A percentile compares a stretch with the other conserved stretches of the same genome.
These are phyloP conservation scores for Amazona guildingii DNA, from an alignment of 2,113 vertebrate species.

Conservation along the genomic window DNA sequence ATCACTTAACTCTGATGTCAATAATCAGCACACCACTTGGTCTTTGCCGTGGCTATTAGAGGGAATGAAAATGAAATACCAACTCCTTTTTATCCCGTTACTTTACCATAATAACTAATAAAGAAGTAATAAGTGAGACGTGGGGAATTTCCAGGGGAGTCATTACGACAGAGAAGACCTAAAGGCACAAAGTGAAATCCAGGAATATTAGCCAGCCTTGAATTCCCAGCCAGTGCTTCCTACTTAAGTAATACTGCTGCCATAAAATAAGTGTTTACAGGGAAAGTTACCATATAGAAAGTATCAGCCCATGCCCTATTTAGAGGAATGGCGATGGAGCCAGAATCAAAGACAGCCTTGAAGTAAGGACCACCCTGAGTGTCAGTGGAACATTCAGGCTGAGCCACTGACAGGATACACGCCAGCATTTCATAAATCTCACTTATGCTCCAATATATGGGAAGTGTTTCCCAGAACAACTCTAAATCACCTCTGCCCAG, in stretches of 20 bases:
- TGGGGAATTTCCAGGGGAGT: constrained; percentile 54
- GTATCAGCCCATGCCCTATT: not conserved
- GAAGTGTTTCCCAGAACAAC: constrained; percentile 10
- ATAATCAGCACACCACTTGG: constrained; percentile 4
- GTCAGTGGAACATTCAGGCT: not conserved
- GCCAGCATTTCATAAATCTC: constrained; percentile 24
- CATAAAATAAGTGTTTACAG: not conserved
- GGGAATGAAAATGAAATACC: constrained; percentile 35
- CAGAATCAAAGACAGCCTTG: not conserved
- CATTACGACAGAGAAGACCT: constrained; percentile 55
- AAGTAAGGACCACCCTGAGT: not conserved
- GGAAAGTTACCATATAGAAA: not conserved
- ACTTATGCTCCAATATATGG: not conserved
- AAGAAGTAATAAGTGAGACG: constrained; percentile 50
- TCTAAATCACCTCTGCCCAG: not conserved
- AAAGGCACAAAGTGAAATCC: constrained; percentile 46
- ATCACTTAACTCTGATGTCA: constrained; percentile 49
- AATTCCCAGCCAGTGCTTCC: constrained; percentile 19
- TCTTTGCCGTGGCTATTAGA: constrained; percentile 34
- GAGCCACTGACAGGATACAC: not conserved
- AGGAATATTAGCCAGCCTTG: constrained; percentile 40
- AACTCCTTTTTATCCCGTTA: constrained; percentile 33
- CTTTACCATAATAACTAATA: constrained; percentile 54
- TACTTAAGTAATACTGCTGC: not conserved
- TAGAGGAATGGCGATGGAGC: not conserved